phyloP scores from a whole-genome alignment of 2,888 invertebrate species.

The Amphipoea lucens region DNA sequence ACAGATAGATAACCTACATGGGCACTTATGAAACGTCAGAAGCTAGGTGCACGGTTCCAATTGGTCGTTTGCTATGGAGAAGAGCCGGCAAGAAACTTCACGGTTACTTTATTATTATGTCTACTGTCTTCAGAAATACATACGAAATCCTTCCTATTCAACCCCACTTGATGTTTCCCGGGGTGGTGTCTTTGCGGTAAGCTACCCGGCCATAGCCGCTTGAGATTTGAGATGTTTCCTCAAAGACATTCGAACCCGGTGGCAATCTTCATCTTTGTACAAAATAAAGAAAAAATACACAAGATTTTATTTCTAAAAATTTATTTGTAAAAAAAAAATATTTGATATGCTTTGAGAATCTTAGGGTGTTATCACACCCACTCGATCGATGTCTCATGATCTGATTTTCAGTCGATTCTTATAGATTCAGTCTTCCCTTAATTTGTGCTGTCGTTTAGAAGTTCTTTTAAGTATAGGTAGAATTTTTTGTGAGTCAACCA shows the following conservation, averaged over 20 bases:
- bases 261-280: conserved; percentile 36
- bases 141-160: conserved; percentile 20
- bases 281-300: conserved; percentile 18
- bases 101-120: conserved; percentile 3
- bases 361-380: neutral
- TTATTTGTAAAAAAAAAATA: neutral
- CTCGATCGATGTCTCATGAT: neutral
- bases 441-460: neutral
- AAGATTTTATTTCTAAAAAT: conserved; percentile 1
- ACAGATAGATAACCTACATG: too few relatives aligned
- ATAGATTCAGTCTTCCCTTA: neutral
- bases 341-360: neutral
- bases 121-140: conserved; percentile 9
- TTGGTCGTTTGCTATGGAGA: neutral
- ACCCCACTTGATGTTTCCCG: conserved; percentile 52
- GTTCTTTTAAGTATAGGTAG: neutral
- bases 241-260: conserved; percentile 40
- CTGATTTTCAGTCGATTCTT: neutral
- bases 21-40: neutral
- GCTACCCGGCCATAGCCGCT: conserved; percentile 26
- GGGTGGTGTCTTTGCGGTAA: conserved; percentile 25
- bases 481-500: neutral
- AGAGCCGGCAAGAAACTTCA: neutral
- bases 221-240: conserved; percentile 35
- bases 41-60: neutral